Evolutionary conservation across 2,113 vertebrate species (phyloP).

Genomic region (Meles meles): DNA sequence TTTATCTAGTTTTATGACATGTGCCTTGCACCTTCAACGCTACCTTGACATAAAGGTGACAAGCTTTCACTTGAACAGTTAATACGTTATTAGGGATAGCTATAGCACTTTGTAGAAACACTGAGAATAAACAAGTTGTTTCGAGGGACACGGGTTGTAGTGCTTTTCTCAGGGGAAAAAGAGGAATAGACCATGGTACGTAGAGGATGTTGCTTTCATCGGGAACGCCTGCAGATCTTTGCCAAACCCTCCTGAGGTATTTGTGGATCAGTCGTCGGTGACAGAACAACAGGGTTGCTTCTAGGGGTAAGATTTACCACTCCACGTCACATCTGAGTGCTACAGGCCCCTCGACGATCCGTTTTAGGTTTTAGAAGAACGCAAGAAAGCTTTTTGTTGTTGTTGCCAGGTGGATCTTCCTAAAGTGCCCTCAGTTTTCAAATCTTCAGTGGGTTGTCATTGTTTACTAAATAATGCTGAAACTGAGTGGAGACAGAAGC

Average conservation of each 20-base stretch:
- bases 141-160: conserved; percentile 67
- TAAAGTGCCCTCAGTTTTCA: background rate
- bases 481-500: background rate
- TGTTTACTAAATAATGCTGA: background rate
- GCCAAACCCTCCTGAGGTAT: background rate
- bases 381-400: background rate
- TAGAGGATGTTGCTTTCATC: background rate
- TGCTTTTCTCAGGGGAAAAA: background rate
- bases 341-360: background rate
- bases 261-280: background rate
- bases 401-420: background rate
- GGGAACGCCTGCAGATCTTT: background rate
- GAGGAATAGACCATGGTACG: background rate
- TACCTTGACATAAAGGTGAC: conserved; percentile 56
- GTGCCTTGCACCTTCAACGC: background rate
- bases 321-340: background rate
- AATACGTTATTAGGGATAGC: conserved; percentile 50
- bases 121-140: conserved; percentile 72
- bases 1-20: conserved; percentile 62
- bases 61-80: conserved; percentile 68
- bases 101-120: conserved; percentile 33
- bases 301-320: background rate
- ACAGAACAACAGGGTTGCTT: background rate
- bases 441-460: background rate
- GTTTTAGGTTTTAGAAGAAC: background rate